Conservation (phyloP, 2,888 invertebrate genomes). For the Saturnia pavonia region DNA sequence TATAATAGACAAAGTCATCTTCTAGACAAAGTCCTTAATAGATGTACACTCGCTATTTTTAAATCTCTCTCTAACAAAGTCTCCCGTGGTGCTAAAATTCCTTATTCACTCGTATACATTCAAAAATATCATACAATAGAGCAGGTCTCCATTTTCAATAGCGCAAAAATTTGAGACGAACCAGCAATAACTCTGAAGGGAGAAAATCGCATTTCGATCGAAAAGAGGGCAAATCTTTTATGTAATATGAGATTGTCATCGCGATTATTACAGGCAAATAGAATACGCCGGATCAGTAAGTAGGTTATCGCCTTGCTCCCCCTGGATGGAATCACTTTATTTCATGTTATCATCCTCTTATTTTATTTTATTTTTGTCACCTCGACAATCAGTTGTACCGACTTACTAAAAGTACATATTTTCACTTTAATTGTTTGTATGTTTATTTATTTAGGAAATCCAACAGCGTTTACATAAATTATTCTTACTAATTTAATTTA, state of each 20-base stretch:
- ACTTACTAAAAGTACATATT: not conserved
- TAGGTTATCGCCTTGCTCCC: conserved; percentile 80
- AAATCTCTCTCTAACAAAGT: conserved; percentile 46
- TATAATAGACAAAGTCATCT: not conserved
- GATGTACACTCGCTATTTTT: conserved; percentile 31
- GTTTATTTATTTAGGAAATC: too few relatives aligned
- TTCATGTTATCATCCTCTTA: conserved; percentile 63
- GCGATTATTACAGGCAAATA: conserved; percentile 82
- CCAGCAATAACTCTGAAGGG: conserved; percentile 76
- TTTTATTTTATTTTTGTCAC: conserved; percentile 52
- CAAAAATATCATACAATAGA: conserved; percentile 68
- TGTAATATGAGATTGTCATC: conserved; percentile 82
- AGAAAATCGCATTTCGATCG: conserved; percentile 81
- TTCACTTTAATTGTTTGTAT: not conserved
- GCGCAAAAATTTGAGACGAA: conserved; percentile 74
- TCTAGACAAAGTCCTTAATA: not conserved
- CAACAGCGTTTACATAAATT: too few relatives aligned
- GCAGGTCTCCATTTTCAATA: conserved; percentile 70
- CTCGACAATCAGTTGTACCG: conserved; percentile 21
- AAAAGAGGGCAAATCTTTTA: conserved; percentile 81
- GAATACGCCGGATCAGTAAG: conserved; percentile 80
- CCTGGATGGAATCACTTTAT: conserved; percentile 75
- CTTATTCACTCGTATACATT: conserved; percentile 77
- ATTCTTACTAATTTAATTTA: too few relatives aligned
- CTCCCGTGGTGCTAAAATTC: conserved; percentile 67